Base-by-base conservation (phyloP, 2,113 vertebrate genomes). In the Perognathus longimembris region DNA sequence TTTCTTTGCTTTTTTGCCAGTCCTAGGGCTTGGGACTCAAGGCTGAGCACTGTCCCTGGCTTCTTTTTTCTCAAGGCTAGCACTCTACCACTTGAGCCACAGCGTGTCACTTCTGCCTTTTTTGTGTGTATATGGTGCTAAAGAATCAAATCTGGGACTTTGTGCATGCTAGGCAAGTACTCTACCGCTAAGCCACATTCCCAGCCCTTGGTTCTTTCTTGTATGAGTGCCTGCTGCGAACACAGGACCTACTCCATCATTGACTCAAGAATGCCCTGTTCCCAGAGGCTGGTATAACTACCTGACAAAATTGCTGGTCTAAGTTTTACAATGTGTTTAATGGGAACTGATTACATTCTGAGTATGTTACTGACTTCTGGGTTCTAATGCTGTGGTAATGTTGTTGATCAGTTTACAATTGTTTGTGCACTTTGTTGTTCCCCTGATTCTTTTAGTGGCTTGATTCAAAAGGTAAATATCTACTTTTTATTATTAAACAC, bases 401-500 rank as follows among this genome's bases (percentile, higher is more conserved):
- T 69, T 57, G 74, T 88, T 94, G 50, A 34, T 89, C 67, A 80
- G 64, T 73, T 88, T 86, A 63, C 21, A 24, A 15, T 70, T 85
- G 20, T 21, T 24, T 50, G 10, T 92, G 59, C 59, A 80, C 15
- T 78, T n/a, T n/a, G n/a, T 45, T 77, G 6, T 70, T 71, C 78
- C 36, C 42, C 21, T 22, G 20, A 61, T 81, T 88, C 34, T 83
- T 20, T 79, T 79, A 15, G 70, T 54, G 38, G 63, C 30, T 42
- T 67, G 61, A 61, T 34, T 42, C n/a, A 20, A 75, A 61, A 45
- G 77, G 36, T 59, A 64, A 85, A 85, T 45, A 61, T 45, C 36
- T 77, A 26, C n/a, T 34, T 85, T 73, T 67, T 59, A 17, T 17
- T 79, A 50, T 38, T 28, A 73, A 78, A 63, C 20, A 38, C 4